phyloP scores from a whole-genome alignment of 2,113 vertebrate genomes.

The Oenanthe melanoleuca region DNA sequence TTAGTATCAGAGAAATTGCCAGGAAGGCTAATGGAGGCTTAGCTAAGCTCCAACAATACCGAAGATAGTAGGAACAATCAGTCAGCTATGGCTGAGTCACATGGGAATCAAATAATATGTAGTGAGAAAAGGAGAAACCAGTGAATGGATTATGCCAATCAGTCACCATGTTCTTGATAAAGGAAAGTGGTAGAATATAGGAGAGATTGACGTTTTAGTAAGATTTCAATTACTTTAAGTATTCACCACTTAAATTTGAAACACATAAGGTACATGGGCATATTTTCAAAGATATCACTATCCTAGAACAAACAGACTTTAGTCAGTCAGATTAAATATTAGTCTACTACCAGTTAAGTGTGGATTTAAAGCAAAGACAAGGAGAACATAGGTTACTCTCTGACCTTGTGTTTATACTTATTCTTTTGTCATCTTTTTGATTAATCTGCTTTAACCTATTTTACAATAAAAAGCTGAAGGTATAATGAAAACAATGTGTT shows the following conservation, averaged over 20 bases:
- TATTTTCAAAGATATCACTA: not conserved
- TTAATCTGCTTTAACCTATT: not conserved
- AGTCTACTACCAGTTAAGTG: not conserved
- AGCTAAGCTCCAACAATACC: not conserved
- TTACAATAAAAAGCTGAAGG: not conserved
- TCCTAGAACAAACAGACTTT: not conserved
- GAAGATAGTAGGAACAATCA: not conserved
- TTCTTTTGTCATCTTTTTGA: not conserved
- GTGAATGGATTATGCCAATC: not conserved
- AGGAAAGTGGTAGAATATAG: not conserved
- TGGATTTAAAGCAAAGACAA: not conserved
- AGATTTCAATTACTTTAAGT: not conserved
- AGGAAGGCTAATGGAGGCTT: not conserved
- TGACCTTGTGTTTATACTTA: not conserved
- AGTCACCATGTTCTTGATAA: not conserved
- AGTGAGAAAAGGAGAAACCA: not conserved
- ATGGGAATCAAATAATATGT: rapidly evolving
- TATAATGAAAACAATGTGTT: not conserved
- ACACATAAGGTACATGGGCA: not conserved
- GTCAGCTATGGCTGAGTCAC: not conserved
- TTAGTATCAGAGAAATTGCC: not conserved
- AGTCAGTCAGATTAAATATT: not conserved
- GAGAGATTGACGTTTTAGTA: not conserved
- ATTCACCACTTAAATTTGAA: not conserved
- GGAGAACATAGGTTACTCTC: not conserved